Conservation (phyloP, 1,140 invertebrate genomes). For the Akabosia matsudoensis region DNA sequence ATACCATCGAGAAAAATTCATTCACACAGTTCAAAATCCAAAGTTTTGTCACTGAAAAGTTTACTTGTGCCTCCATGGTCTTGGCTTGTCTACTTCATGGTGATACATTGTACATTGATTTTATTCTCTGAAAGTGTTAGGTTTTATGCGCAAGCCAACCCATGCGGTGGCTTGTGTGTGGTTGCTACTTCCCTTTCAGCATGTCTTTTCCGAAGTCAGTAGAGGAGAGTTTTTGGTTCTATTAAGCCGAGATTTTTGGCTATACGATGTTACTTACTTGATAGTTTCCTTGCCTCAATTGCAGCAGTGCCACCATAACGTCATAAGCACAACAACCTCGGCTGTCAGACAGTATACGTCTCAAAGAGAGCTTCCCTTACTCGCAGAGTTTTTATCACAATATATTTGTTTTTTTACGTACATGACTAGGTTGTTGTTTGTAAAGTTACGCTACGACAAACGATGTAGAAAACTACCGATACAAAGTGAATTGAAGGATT, state of each 20-base stretch:
- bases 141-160: slow-evolving; percentile 10
- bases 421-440: too few species aligned
- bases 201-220: not conserved
- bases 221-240: not conserved
- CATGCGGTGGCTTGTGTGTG: slow-evolving; percentile 4
- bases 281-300: not conserved
- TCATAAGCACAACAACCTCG: not conserved
- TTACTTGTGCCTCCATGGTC: not conserved
- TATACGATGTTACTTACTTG: not conserved
- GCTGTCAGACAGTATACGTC: not conserved
- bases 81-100: not conserved
- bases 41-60: not conserved
- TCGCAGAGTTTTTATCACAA: not conserved
- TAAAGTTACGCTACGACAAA: too few species aligned
- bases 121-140: slow-evolving; percentile 3
- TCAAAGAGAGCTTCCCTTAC: not conserved
- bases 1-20: not conserved
- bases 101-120: slow-evolving; percentile 3
- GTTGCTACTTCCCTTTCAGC: not conserved
- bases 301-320: too few species aligned
- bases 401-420: too few species aligned
- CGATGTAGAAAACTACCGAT: too few species aligned
- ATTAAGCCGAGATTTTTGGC: not conserved
- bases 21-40: not conserved
- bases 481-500: too few species aligned